Conservation (phyloP, 2,888 invertebrate genomes). For the Drosophila robusta region DNA sequence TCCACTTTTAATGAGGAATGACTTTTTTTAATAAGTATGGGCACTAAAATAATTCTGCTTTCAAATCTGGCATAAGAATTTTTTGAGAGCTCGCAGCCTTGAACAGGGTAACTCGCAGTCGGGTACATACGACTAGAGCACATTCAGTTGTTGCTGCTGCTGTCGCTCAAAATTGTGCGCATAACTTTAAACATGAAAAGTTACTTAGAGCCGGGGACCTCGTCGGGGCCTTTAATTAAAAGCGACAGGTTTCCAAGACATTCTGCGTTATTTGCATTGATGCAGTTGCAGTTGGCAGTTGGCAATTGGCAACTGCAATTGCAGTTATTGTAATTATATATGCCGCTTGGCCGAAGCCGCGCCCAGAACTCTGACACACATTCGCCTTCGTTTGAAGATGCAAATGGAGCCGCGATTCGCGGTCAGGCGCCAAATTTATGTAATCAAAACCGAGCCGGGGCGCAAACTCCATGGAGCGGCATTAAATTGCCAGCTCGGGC, state of each 20-base stretch:
- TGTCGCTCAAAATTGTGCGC: constrained; percentile 75
- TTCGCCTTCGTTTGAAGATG: constrained; percentile 67
- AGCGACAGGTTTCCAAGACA: constrained; percentile 76
- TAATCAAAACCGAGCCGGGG: constrained; percentile 67
- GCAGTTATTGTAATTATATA: constrained; percentile 77
- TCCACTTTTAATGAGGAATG: too few species aligned
- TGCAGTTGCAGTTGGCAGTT: constrained; percentile 29
- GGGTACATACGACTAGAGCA: too few species aligned
- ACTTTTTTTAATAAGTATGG: too few species aligned
- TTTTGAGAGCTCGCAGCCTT: too few species aligned
- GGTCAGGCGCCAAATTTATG: constrained; percentile 71
- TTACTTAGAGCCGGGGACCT: constrained; percentile 66
- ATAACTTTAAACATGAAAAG: constrained; percentile 77
- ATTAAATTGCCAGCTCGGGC: constrained; percentile 61
- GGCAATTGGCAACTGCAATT: constrained; percentile 53
- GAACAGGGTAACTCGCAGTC: too few species aligned
- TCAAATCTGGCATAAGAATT: too few species aligned
- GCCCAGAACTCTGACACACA: constrained; percentile 66
- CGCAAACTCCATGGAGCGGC: constrained; percentile 43
- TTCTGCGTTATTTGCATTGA: constrained; percentile 71
- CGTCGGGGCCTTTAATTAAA: constrained; percentile 73
- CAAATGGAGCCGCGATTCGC: constrained; percentile 66
- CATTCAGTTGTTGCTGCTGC: constrained; percentile 27
- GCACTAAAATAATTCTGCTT: too few species aligned
- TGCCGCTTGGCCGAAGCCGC: constrained; percentile 58